Percentiles rank a stretch among this genome's conserved stretches.
Evolutionary conservation across 2,888 invertebrate genomes (phyloP).

Genomic region (Eledona agricola): DNA sequence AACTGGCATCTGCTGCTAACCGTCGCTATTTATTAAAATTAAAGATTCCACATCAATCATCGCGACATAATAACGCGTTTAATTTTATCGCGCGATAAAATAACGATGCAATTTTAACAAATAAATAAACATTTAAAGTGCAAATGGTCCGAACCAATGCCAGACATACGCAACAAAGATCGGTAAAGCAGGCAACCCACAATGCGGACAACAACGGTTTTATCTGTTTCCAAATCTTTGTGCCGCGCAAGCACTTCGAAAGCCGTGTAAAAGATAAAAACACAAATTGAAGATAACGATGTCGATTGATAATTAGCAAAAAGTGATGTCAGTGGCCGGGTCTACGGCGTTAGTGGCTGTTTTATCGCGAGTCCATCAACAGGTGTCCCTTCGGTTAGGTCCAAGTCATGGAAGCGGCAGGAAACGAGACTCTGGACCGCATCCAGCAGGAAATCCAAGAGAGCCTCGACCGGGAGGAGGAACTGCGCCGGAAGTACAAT

Average conservation of each 20-base stretch:
- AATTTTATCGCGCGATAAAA: too few relatives aligned
- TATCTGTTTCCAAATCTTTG: slow-evolving; percentile 18
- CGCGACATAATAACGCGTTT: too few relatives aligned
- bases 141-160: slow-evolving; percentile 2
- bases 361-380: slow-evolving; percentile 25
- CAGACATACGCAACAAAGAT: neutral
- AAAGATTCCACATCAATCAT: too few relatives aligned
- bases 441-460: slow-evolving; percentile 91
- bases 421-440: slow-evolving; percentile 70
- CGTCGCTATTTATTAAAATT: too few relatives aligned
- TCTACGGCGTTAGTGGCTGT: slow-evolving; percentile 11
- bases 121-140: neutral
- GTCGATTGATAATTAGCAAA: slow-evolving; percentile 13
- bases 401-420: slow-evolving; percentile 28
- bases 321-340: slow-evolving; percentile 28
- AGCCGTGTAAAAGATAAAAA: slow-evolving; percentile 18
- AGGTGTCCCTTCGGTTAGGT: slow-evolving; percentile 26
- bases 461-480: slow-evolving; percentile 84
- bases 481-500: slow-evolving; percentile 70
- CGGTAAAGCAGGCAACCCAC: slow-evolving; percentile 16
- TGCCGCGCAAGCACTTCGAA: slow-evolving; percentile 34
- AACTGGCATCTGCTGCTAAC: too few relatives aligned
- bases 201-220: slow-evolving; percentile 31
- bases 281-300: slow-evolving; percentile 24
- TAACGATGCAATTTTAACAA: too few relatives aligned